These are phyloP conservation scores for Busseola fusca DNA, from an alignment of 2,888 invertebrate genomes.

Conservation along the genomic window DNA sequence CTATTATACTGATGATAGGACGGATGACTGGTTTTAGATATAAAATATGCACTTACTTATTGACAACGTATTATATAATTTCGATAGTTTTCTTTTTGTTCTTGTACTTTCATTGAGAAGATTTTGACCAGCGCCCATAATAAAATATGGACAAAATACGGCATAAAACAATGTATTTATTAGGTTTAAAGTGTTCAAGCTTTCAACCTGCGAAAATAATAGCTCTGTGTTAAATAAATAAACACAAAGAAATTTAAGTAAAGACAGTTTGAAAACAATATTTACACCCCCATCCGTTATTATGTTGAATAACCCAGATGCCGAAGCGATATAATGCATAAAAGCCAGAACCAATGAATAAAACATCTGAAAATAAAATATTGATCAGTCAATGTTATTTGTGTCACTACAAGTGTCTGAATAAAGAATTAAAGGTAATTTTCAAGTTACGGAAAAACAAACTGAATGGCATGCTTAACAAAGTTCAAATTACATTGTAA, in stretches of 20 bases:
- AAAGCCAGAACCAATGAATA: conserved; percentile 21
- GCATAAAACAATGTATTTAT: conserved; percentile 6
- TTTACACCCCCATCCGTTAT: not conserved
- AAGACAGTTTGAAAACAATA: not conserved
- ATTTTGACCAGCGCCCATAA: conserved; percentile 37
- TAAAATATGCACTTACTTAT: conserved; percentile 29
- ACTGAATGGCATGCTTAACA: too few relatives aligned
- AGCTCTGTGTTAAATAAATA: not conserved
- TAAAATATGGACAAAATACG: conserved; percentile 8
- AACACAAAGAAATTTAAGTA: not conserved
- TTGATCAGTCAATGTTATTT: not conserved
- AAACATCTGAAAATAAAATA: conserved; percentile 17
- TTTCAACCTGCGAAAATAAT: not conserved
- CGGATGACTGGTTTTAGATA: not conserved
- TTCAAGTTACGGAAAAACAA: too few relatives aligned
- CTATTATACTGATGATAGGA: not conserved
- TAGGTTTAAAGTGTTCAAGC: not conserved
- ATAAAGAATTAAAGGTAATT: too few relatives aligned
- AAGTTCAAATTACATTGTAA: too few relatives aligned
- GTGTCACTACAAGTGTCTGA: not conserved
- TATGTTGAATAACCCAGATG: not conserved
- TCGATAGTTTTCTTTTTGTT: too few relatives aligned
- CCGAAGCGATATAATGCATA: not conserved
- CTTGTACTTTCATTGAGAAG: too few relatives aligned
- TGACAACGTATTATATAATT: conserved; percentile 16